These are phyloP conservation scores for Cotesia chilonis DNA, from an alignment of 1,140 invertebrate genomes.

Conservation along the genomic window DNA sequence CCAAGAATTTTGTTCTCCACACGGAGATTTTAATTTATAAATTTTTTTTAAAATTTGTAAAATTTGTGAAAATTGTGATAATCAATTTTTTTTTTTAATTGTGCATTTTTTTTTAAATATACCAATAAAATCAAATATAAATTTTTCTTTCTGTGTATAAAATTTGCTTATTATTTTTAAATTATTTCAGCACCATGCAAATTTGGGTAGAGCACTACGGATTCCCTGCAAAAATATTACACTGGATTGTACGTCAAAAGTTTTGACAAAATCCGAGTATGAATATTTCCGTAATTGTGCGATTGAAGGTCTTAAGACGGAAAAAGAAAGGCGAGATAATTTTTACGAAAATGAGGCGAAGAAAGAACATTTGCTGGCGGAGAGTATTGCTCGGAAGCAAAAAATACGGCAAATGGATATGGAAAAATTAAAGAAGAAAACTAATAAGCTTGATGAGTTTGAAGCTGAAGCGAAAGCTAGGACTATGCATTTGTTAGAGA, in stretches of 20 bases:
- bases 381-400: constrained; percentile 54
- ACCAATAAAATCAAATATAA: too few relatives aligned
- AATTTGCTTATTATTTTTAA: too few relatives aligned
- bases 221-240: constrained; percentile 17
- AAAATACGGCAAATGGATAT: constrained; percentile 51
- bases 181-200: background rate
- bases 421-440: constrained; percentile 42
- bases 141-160: too few relatives aligned
- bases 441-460: constrained; percentile 48
- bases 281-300: constrained; percentile 45
- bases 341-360: constrained; percentile 41
- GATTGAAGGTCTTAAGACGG: constrained; percentile 38
- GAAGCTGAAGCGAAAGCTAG: constrained; percentile 57
- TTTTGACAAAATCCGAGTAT: constrained; percentile 55
- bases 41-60: too few relatives aligned
- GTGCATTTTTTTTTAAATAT: too few relatives aligned
- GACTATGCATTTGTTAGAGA: constrained; percentile 57
- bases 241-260: constrained; percentile 39
- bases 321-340: constrained; percentile 46
- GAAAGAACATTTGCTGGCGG: constrained; percentile 44
- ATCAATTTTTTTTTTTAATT: too few relatives aligned
- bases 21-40: too few relatives aligned
- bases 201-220: background rate
- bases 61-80: too few relatives aligned
- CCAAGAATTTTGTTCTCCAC: too few relatives aligned